phyloP scores from a whole-genome alignment of 2,797 vertebrate species.

The Oreochromis grahami region DNA sequence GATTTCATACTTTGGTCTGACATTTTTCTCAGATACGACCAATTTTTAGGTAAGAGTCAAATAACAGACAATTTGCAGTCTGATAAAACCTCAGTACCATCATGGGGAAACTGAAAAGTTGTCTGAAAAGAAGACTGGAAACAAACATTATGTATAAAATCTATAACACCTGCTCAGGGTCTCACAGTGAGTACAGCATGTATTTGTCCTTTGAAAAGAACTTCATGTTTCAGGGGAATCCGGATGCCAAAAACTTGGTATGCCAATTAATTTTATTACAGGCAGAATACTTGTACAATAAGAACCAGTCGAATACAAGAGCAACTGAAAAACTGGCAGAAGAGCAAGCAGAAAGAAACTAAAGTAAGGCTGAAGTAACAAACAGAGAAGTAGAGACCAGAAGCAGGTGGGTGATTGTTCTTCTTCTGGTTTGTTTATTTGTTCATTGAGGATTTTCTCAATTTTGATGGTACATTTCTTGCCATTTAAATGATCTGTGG shows the following conservation, averaged over 20 bases:
- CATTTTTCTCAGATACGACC: neutral
- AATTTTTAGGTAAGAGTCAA: neutral
- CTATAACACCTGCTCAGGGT: neutral
- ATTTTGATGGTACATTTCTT: neutral
- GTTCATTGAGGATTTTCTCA: neutral
- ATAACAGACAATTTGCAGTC: accelerated
- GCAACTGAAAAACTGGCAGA: neutral
- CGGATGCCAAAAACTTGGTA: neutral
- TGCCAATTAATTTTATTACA: neutral
- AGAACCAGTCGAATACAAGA: neutral
- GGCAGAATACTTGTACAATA: neutral
- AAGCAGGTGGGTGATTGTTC: neutral
- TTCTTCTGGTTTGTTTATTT: neutral
- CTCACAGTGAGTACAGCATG: neutral
- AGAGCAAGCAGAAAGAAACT: neutral
- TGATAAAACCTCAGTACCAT: accelerated
- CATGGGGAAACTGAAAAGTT: neutral
- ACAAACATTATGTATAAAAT: neutral
- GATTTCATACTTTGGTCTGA: neutral
- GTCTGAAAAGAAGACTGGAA: neutral
- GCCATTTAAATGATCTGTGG: neutral
- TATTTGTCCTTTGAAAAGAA: neutral
- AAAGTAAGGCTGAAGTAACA: neutral
- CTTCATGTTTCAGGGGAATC: neutral
- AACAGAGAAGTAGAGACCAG: neutral